Base-by-base conservation (phyloP, 2,113 vertebrate genomes). In the Forbesichthys papilliferus region DNA sequence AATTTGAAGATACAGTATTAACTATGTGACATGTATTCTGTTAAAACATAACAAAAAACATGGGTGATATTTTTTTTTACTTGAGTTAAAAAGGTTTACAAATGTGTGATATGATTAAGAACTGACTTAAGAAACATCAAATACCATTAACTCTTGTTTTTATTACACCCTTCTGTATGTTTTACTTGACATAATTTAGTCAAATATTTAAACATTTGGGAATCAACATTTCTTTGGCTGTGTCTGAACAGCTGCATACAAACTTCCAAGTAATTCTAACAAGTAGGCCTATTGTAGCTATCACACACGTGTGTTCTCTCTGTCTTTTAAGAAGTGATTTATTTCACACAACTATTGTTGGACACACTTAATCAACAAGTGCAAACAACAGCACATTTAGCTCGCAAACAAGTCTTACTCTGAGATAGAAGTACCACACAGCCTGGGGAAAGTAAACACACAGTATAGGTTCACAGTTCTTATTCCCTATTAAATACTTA, bases 331-430 rank as follows among this genome's bases (percentile, higher is more conserved):
- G 67, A 76, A 49, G 69, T 78, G 84, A 84, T 74, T 54, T 27
- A 61, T 63, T 83, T 86, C 78, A 67, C 71, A 64, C 81, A 57
- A 52, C 63, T 49, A 20, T 51, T 12, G 53, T 74, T 46, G 77
- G 84, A 84, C 84, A 14, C 75, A 60, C 85, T 88, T 87, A 76
- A 89, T 89, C 88, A 89, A 83, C 77, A 77, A 84, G 85, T 67
- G 85, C 80, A 79, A 85, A 87, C 77, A 64, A 71, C 79, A 70
- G 79, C 86, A 84, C 88, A 82, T 83, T 85, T 66, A 79, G 64
- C 83, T 66, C 79, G 83, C 55, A 52, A 58, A 59, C 66, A 47
- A 46, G 0, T 33, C 64, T 65, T 36, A 65, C 59, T 48, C 83
- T 81, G 62, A 78, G 11, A 46, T 11, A 14, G 61, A 36, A 71